These are phyloP conservation scores for Hyla sarda DNA, from an alignment of 2,113 vertebrate species.

Conservation along the genomic window DNA sequence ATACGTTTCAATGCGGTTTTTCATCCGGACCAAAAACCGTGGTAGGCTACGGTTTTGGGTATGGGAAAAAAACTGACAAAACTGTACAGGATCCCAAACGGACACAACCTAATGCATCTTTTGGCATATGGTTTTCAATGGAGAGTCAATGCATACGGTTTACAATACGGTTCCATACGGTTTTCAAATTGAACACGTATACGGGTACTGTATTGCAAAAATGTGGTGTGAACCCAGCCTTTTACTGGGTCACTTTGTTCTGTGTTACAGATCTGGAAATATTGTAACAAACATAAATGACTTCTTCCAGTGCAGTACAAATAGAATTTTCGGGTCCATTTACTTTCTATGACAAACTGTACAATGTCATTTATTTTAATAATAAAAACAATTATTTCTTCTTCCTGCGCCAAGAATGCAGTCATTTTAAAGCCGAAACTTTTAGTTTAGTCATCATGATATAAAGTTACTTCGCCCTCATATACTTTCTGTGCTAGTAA, in stretches of 20 bases:
- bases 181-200: too few species aligned
- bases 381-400: constrained; percentile 23
- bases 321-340: constrained; percentile 1
- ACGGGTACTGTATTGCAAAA: too few species aligned
- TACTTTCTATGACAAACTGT: neutral
- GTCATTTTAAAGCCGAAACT: neutral
- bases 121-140: too few species aligned
- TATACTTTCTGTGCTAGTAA: neutral
- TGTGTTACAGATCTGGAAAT: neutral
- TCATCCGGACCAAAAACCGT: too few species aligned
- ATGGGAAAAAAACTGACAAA: too few species aligned
- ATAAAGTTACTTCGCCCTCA: constrained; percentile 27
- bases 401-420: neutral
- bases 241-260: neutral
- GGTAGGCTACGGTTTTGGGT: too few species aligned
- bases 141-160: too few species aligned
- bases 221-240: too few species aligned
- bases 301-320: neutral
- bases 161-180: too few species aligned
- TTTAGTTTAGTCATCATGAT: constrained; percentile 13
- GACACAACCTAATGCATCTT: too few species aligned
- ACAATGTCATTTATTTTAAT: constrained; percentile 32
- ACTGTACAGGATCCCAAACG: too few species aligned
- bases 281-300: neutral
- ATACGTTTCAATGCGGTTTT: too few species aligned